Conservation (phyloP, 2,113 vertebrate species). For the Tenrec ecaudatus region DNA sequence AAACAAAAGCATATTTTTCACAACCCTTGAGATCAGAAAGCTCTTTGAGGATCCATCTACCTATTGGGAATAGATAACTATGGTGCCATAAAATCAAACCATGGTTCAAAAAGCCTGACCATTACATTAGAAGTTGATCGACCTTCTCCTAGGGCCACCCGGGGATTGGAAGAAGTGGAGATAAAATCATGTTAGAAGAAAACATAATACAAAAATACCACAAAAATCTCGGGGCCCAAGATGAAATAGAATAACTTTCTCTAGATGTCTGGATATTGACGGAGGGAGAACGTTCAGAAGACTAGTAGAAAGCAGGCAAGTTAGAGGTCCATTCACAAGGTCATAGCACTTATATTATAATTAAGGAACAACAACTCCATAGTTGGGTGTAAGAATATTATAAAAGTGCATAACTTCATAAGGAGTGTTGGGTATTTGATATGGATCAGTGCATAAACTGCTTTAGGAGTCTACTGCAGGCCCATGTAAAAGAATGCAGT, state of each 20-base stretch:
- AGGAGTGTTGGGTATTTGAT: neutral
- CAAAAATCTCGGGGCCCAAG: neutral
- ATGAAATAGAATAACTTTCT: neutral
- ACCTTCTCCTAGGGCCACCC: neutral
- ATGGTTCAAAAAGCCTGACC: neutral
- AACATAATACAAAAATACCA: neutral
- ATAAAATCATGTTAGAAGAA: neutral
- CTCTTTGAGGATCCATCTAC: neutral
- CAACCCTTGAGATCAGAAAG: neutral
- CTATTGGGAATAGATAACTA: neutral
- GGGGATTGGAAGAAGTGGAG: neutral
- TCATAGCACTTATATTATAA: neutral
- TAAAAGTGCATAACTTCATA: neutral
- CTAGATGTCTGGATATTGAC: neutral
- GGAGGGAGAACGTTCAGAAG: neutral
- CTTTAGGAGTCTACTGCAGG: neutral
- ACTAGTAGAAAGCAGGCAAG: neutral
- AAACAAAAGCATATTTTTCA: neutral
- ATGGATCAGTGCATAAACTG: neutral
- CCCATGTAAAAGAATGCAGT: fast-evolving
- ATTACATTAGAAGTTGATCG: neutral
- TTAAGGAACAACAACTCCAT: neutral
- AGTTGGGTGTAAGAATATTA: neutral
- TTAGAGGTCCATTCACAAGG: neutral
- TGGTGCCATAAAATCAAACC: neutral